Conservation (phyloP, 2,797 vertebrate genomes). For the Peromyscus aztecus region DNA sequence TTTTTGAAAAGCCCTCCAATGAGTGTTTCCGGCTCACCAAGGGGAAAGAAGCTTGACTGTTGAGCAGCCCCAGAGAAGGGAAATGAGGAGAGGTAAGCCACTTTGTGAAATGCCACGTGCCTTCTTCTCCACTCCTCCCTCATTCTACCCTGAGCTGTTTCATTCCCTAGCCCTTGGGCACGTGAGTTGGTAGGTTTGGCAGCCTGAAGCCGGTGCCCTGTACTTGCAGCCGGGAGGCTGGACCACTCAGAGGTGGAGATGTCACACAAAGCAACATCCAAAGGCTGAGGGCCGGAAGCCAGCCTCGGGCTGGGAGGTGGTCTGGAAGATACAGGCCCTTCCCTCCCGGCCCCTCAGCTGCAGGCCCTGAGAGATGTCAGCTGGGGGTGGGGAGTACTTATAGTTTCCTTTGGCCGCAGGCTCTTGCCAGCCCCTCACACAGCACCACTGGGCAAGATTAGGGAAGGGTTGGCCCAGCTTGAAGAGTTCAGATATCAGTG, state of each 20-base stretch:
- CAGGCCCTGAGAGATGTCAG: conserved; percentile 40
- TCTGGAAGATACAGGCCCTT: conserved; percentile 82
- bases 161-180: background rate
- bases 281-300: conserved; percentile 60
- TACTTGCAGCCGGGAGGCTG: background rate
- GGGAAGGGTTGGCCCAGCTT: background rate
- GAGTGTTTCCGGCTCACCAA: background rate
- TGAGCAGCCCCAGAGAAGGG: background rate
- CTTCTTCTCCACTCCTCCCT: background rate
- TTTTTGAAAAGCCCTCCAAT: background rate
- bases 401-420: background rate
- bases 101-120: background rate
- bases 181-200: background rate
- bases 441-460: background rate
- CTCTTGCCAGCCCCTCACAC: background rate
- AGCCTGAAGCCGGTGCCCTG: background rate
- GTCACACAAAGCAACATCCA: background rate
- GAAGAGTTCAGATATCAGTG: conserved; percentile 19
- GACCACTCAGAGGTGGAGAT: background rate
- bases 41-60: background rate
- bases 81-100: background rate
- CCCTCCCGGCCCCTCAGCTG: conserved; percentile 63
- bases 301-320: background rate
- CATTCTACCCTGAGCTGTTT: background rate
- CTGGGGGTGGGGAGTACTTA: background rate